phyloP scores from a whole-genome alignment of 2,797 vertebrate species.

The Chaenodraco wilsoni region DNA sequence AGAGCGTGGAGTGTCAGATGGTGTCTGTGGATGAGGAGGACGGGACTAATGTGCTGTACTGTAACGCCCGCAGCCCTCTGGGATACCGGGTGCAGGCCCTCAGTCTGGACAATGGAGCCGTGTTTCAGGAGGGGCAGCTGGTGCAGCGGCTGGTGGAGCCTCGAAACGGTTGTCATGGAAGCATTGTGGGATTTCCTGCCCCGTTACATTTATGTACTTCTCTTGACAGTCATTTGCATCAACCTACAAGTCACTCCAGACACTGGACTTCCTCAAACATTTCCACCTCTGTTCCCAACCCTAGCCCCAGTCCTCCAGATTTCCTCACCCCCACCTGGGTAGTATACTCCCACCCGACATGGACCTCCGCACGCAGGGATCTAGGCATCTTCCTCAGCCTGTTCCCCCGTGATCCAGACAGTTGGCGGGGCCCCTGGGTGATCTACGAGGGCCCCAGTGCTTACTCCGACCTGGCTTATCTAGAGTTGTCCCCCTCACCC shows the following conservation, averaged over 20 bases:
- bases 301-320: constrained; percentile 35
- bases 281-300: not conserved
- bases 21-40: constrained; percentile 90
- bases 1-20: constrained; percentile 94
- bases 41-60: constrained; percentile 89
- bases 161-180: constrained; percentile 92
- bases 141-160: constrained; percentile 90
- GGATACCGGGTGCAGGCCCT: constrained; percentile 92
- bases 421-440: constrained; percentile 94
- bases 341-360: constrained; percentile 91
- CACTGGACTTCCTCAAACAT: constrained; percentile 55
- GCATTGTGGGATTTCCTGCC: constrained; percentile 88
- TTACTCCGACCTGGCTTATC: constrained; percentile 92
- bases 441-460: constrained; percentile 94
- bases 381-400: constrained; percentile 91
- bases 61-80: constrained; percentile 91
- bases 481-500: constrained; percentile 80
- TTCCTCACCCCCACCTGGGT: constrained; percentile 91
- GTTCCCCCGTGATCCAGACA: constrained; percentile 89
- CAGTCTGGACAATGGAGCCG: constrained; percentile 86
- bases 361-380: constrained; percentile 84
- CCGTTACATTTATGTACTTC: constrained; percentile 68
- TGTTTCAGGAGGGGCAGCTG: constrained; percentile 89
- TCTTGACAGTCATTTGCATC: constrained; percentile 8
- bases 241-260: constrained; percentile 16